These are phyloP conservation scores for Druon quercuslanigerum DNA, from an alignment of 1,140 invertebrate species.

Conservation along the genomic window DNA sequence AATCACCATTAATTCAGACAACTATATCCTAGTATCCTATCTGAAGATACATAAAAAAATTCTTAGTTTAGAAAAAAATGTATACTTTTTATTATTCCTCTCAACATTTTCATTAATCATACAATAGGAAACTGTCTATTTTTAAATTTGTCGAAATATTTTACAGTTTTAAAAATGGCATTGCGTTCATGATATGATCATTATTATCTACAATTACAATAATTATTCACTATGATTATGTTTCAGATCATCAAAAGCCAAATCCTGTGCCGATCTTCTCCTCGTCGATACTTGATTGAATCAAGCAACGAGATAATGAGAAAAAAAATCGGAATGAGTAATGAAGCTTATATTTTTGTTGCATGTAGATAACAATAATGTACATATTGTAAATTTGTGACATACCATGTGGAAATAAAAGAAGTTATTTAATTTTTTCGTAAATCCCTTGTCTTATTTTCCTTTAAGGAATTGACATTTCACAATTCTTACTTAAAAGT, in stretches of 20 bases:
- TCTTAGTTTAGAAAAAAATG: background rate
- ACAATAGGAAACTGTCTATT: slow-evolving; percentile 20
- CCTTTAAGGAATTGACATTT: background rate
- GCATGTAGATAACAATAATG: slow-evolving; percentile 49
- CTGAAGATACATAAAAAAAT: background rate
- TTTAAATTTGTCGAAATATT: slow-evolving; percentile 17
- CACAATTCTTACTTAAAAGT: background rate
- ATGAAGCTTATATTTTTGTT: slow-evolving; percentile 34
- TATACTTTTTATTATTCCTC: slow-evolving; percentile 1
- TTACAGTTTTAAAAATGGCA: slow-evolving; percentile 16
- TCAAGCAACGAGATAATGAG: slow-evolving; percentile 3
- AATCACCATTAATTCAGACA: no score
- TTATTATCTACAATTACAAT: slow-evolving; percentile 8
- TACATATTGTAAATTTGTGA: slow-evolving; percentile 71
- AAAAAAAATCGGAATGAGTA: slow-evolving; percentile 15
- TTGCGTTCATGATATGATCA: background rate
- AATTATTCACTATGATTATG: slow-evolving; percentile 50
- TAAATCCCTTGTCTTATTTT: slow-evolving; percentile 30
- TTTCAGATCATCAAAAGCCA: slow-evolving; percentile 74
- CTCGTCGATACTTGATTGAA: slow-evolving; percentile 63
- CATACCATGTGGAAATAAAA: slow-evolving; percentile 58
- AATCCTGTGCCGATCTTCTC: slow-evolving; percentile 75
- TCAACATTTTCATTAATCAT: slow-evolving; percentile 25
- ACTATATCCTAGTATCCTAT: no score
- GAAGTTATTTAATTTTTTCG: slow-evolving; percentile 57